phyloP scores from a whole-genome alignment of 2,888 invertebrate genomes.

The Eupithecia abbreviata region DNA sequence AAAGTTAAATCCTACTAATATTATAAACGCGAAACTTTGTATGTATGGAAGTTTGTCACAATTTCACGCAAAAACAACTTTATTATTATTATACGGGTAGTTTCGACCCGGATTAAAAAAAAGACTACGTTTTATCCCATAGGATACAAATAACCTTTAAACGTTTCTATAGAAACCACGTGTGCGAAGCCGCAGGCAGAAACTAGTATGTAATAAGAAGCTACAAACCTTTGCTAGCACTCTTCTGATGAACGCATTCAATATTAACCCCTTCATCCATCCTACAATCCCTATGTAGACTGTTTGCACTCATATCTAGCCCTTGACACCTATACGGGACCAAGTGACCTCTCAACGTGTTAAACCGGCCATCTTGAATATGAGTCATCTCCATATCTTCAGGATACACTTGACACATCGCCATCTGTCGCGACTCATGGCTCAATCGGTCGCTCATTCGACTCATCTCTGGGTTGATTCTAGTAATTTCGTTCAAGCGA shows the following conservation, averaged over 20 bases:
- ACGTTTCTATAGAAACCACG: no score
- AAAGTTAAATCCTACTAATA: no score
- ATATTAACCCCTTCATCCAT: slow-evolving; percentile 63
- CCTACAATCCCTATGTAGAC: slow-evolving; percentile 71
- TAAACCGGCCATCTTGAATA: slow-evolving; percentile 64
- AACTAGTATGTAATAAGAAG: background rate
- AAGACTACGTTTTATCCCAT: no score
- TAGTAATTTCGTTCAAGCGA: slow-evolving; percentile 7
- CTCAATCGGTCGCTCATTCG: slow-evolving; percentile 51
- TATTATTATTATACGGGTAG: no score
- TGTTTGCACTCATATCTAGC: slow-evolving; percentile 70
- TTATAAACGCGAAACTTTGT: no score
- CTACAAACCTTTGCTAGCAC: slow-evolving; percentile 68
- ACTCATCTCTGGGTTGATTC: slow-evolving; percentile 50
- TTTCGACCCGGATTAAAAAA: no score
- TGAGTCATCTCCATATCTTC: slow-evolving; percentile 52
- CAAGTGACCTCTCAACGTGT: slow-evolving; percentile 74
- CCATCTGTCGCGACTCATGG: slow-evolving; percentile 53
- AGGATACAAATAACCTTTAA: no score
- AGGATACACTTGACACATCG: slow-evolving; percentile 56
- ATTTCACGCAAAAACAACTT: no score
- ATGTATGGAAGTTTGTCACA: no score
- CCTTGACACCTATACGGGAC: slow-evolving; percentile 73
- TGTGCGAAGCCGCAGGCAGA: no score
- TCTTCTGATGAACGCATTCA: slow-evolving; percentile 75